Evolutionary conservation across 2,797 vertebrate genomes (phyloP).

Genomic region (Aselliscus stoliczkanus): DNA sequence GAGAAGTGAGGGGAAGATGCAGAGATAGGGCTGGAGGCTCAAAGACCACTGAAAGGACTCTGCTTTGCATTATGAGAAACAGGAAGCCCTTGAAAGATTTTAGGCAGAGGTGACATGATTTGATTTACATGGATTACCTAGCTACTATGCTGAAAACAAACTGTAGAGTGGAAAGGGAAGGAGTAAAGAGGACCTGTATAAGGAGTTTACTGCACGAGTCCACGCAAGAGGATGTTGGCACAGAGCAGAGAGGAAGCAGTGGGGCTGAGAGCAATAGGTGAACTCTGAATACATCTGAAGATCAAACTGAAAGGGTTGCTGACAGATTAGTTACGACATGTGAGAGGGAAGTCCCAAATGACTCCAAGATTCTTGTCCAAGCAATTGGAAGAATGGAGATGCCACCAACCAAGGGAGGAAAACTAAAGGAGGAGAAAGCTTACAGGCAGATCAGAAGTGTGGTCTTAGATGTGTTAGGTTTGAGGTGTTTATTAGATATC

Average conservation of each 20-base stretch:
- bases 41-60: background rate
- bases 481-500: background rate
- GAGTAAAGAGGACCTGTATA: background rate
- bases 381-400: background rate
- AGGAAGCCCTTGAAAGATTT: background rate
- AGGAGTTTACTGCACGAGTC: slow-evolving; percentile 3
- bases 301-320: slow-evolving; percentile 13
- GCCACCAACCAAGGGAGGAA: background rate
- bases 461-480: background rate
- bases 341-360: background rate
- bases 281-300: background rate
- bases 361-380: background rate
- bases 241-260: background rate
- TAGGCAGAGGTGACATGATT: background rate
- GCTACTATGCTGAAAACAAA: background rate
- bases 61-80: background rate
- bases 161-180: background rate
- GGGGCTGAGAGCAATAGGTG: background rate
- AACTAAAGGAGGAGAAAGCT: background rate
- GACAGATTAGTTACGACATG: background rate
- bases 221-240: background rate
- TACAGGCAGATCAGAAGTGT: background rate
- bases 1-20: background rate
- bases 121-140: slow-evolving; percentile 30
- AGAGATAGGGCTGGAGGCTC: background rate